phyloP scores from a whole-genome alignment of 2,888 invertebrate species.

The Schrankia costaestrigalis region DNA sequence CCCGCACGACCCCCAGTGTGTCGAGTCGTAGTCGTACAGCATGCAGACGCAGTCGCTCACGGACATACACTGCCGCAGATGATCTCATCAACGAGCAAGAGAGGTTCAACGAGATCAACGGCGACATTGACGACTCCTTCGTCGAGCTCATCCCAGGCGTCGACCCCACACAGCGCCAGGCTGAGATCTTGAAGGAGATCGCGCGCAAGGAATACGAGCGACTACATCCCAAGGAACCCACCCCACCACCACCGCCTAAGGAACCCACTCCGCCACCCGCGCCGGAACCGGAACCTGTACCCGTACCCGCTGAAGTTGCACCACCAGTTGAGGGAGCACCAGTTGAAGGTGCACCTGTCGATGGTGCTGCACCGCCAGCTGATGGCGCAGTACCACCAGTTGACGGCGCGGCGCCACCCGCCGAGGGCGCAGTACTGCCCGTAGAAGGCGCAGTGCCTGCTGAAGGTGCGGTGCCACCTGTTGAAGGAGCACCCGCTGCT shows the following conservation, averaged over 20 bases:
- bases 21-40: conserved; percentile 36
- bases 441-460: conserved; percentile 33
- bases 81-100: conserved; percentile 93
- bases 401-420: conserved; percentile 15
- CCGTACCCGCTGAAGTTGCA: conserved; percentile 23
- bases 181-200: conserved; percentile 31
- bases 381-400: conserved; percentile 20
- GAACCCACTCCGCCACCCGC: conserved; percentile 33
- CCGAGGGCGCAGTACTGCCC: conserved; percentile 40
- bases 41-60: conserved; percentile 44
- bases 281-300: conserved; percentile 34
- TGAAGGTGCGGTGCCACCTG: conserved; percentile 16
- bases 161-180: conserved; percentile 64
- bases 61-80: conserved; percentile 81
- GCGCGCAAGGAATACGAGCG: conserved; percentile 41
- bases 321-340: conserved; percentile 39
- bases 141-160: conserved; percentile 87
- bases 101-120: conserved; percentile 94
- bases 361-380: conserved; percentile 34
- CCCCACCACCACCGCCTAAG: conserved; percentile 38
- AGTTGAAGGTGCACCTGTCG: conserved; percentile 39
- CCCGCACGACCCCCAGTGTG: conserved; percentile 42
- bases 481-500: conserved; percentile 35
- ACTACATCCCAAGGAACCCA: conserved; percentile 31
- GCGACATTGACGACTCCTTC: conserved; percentile 96